Evolutionary conservation across 2,113 vertebrate species (phyloP).

Genomic region (Cyphomyrus plagiostoma): DNA sequence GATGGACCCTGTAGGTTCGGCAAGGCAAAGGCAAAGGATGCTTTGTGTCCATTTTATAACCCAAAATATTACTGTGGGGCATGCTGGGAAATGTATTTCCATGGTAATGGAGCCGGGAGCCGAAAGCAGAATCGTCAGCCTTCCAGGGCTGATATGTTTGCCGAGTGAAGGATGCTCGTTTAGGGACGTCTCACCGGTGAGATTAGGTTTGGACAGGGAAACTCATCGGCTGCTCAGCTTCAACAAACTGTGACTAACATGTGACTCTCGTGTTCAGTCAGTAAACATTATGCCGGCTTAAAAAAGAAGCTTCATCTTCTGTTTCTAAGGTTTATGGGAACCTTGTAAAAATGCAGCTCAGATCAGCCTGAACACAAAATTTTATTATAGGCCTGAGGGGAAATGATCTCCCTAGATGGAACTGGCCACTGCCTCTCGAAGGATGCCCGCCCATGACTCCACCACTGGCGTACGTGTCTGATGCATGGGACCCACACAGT

Average conservation of each 20-base stretch:
- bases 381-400: neutral
- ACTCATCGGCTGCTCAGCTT: neutral
- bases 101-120: neutral
- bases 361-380: neutral
- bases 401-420: neutral
- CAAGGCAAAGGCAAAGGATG: slow-evolving; percentile 41
- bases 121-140: neutral
- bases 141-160: neutral
- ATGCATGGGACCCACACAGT: neutral
- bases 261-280: neutral
- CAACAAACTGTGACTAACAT: neutral
- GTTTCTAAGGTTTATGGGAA: neutral
- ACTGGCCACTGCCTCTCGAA: neutral
- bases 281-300: neutral
- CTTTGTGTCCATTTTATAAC: slow-evolving; percentile 48
- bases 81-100: neutral
- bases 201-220: neutral
- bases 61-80: neutral
- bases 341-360: neutral
- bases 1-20: slow-evolving; percentile 46
- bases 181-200: neutral
- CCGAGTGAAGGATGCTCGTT: neutral
- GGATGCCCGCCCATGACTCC: neutral
- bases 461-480: neutral
- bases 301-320: neutral